Evolutionary conservation across 2,888 invertebrate species (phyloP), one percentile per base, ranked within the genome.

Genomic region (Stenolophus ochropezus): DNA sequence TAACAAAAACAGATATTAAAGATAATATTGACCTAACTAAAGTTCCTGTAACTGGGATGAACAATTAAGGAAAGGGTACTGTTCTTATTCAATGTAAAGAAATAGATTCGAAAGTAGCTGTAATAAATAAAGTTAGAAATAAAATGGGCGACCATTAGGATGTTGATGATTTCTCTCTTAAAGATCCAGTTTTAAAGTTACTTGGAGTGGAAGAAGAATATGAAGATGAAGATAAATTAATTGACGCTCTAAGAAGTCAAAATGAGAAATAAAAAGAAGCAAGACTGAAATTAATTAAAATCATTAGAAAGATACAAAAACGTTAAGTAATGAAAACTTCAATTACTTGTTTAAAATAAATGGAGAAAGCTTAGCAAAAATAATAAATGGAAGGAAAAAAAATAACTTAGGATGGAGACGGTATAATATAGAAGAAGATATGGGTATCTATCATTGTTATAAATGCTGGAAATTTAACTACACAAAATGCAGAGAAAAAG

Each of bases 391-490:
- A 49, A 14, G 49, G n/a, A 14, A 14, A n/a, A 49, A 49, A 49
- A 14, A n/a, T 49, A 49, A 4, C 49, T 14, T 49, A 2, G 49
- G 49, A 14, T 49, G 49, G 49, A 49, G 49, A 49, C 49, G 49
- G n/a, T 49, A 49, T 49, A 58, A 58, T 21, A 21, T 58, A 18
- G 58, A 58, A n/a, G 58, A 58, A 58, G 23, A 58, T 58, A n/a
- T n/a, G n/a, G n/a, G n/a, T n/a, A n/a, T n/a, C n/a, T n/a, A n/a
- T n/a, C n/a, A n/a, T n/a, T n/a, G 58, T 16, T 58, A 8, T 18
- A 58, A 58, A 58, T 58, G 58, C 58, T 58, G 58, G 58, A 58
- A 58, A 58, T 58, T 58, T 20, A 58, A 58, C 23, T 20, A 58
- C 23, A 58, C 58, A 58, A 58, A 21, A 18, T 58, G 23, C 23